Evolutionary conservation across 1,140 invertebrate species (phyloP), one percentile per base, ranked within the genome.

Genomic region (Hormaphis cornu): DNA sequence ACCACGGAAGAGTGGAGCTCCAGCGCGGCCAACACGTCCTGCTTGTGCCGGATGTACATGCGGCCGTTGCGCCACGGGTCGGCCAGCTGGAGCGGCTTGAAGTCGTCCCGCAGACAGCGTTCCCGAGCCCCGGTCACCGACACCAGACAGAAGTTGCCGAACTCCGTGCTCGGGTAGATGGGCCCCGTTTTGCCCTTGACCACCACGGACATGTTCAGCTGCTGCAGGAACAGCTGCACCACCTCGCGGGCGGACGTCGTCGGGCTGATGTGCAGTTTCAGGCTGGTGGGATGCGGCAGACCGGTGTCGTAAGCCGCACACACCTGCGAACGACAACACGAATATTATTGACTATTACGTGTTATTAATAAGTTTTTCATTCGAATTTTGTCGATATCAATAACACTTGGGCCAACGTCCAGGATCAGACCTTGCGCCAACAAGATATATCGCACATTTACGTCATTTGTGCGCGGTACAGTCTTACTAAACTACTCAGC

Each of bases 301-400:
- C 95, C 94, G 0, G 92, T 97, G 73, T 96, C 91, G 77, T 97
- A 98, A 3, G 94, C 93, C 1, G 93, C 93, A 76, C 90, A 97
- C 24, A 98, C 93, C 78, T 88, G 80, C 8, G 84, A 73, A 59
- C 83, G 79, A 6, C 48, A 30, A n/a, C 14, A 4, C 42, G 4
- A 44, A 4, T 18, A 66, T 22, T 7, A n/a, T 10, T 42, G 40
- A 42, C n/a, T n/a, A n/a, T n/a, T n/a, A n/a, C n/a, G n/a, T n/a
- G n/a, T n/a, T n/a, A n/a, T n/a, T n/a, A n/a, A n/a, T n/a, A n/a
- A n/a, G n/a, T n/a, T n/a, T n/a, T n/a, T n/a, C n/a, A n/a, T n/a
- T n/a, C n/a, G n/a, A n/a, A n/a, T n/a, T n/a, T n/a, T n/a, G n/a
- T n/a, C n/a, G n/a, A n/a, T n/a, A n/a, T n/a, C n/a, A n/a, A n/a